Evolutionary conservation across 2,797 vertebrate species (phyloP).

Genomic region (Amblyopsis hoosieri): DNA sequence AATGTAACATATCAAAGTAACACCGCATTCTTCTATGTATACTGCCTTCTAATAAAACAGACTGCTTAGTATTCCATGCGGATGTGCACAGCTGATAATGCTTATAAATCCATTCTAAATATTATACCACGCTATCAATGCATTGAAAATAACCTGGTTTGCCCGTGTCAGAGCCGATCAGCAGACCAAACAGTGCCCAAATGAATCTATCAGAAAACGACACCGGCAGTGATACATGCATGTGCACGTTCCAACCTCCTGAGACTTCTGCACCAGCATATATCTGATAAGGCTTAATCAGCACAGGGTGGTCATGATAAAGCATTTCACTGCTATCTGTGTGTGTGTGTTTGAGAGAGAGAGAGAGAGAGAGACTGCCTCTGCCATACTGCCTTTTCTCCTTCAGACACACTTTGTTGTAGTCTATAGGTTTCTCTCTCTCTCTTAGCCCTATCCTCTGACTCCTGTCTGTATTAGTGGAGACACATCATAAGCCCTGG

Average conservation of each 20-base stretch:
- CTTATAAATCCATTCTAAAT: constrained; percentile 10
- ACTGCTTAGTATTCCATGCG: constrained; percentile 12
- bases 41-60: not conserved
- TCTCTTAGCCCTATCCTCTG: constrained; percentile 38
- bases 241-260: constrained; percentile 55
- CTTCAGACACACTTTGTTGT: not conserved
- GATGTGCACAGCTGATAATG: constrained; percentile 3
- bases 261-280: constrained; percentile 58
- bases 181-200: constrained; percentile 31
- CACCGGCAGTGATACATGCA: constrained; percentile 49
- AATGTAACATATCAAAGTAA: too few species aligned
- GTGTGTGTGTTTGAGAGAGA: not conserved
- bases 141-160: constrained; percentile 36
- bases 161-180: constrained; percentile 24
- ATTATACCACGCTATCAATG: constrained; percentile 27
- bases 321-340: constrained; percentile 71
- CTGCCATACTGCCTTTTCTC: not conserved
- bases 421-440: constrained; percentile 19
- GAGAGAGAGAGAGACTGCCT: constrained; percentile 20
- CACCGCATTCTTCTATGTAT: not conserved
- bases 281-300: constrained; percentile 75
- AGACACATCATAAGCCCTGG: constrained; percentile 72
- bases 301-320: constrained; percentile 72
- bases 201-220: constrained; percentile 42
- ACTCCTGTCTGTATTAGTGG: constrained; percentile 54